Percentiles rank a stretch among this genome's conserved stretches.
phyloP scores from a whole-genome alignment of 2,888 invertebrate species.

The Drosophila histrio region DNA sequence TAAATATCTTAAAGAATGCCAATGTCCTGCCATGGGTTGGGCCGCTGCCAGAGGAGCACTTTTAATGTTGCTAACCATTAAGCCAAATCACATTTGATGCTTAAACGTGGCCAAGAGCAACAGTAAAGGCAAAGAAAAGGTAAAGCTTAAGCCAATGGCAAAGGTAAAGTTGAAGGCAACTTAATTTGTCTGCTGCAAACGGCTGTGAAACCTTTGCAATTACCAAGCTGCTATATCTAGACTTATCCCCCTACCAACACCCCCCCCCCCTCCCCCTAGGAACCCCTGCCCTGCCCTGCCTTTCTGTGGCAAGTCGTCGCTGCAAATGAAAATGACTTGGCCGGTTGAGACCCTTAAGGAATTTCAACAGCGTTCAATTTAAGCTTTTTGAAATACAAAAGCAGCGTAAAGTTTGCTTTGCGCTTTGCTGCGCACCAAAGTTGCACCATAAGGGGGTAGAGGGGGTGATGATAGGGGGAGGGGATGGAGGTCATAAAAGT shows the following conservation, averaged over 20 bases:
- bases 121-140: constrained; percentile 4
- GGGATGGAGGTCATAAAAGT: constrained; percentile 43
- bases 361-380: constrained; percentile 77
- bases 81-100: constrained; percentile 58
- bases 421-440: constrained; percentile 62
- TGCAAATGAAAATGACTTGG: constrained; percentile 58
- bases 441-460: constrained; percentile 32
- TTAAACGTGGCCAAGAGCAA: constrained; percentile 30
- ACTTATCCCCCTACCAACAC: neutral
- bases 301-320: constrained; percentile 2
- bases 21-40: constrained; percentile 13
- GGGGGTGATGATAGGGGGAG: neutral
- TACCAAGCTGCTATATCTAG: constrained; percentile 33
- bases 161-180: constrained; percentile 46
- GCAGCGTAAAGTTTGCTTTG: constrained; percentile 73
- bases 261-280: neutral
- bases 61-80: constrained; percentile 54
- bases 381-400: constrained; percentile 73
- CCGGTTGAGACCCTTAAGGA: constrained; percentile 62
- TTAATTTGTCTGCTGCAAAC: constrained; percentile 71
- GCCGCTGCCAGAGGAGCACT: constrained; percentile 10
- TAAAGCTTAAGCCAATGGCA: constrained; percentile 24
- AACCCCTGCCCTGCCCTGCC: neutral
- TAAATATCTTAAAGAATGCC: constrained; percentile 23
- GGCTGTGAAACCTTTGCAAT: constrained; percentile 68